Percentiles rank a stretch among this genome's conserved stretches.
Evolutionary conservation across 2,888 invertebrate genomes (phyloP).

Genomic region (Arctia plantaginis): DNA sequence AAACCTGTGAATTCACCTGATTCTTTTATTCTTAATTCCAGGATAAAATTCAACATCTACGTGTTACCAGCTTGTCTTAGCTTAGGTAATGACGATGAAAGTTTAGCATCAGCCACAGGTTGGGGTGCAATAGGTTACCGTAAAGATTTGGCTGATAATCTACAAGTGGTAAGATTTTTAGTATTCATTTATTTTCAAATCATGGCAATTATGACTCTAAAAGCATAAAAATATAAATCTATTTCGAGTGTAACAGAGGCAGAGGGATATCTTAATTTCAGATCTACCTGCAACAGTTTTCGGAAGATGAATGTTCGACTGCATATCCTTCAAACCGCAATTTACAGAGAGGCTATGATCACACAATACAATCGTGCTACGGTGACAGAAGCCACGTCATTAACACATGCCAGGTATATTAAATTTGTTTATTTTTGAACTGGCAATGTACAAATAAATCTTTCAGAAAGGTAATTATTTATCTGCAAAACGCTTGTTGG

Average conservation of each 20-base stretch:
- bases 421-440: too few relatives aligned
- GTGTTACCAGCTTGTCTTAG: conserved; percentile 57
- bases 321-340: conserved; percentile 40
- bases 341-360: conserved; percentile 50
- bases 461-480: too few relatives aligned
- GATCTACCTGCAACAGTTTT: conserved; percentile 56
- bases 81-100: conserved; percentile 20
- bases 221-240: too few relatives aligned
- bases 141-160: conserved; percentile 44
- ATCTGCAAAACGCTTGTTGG: too few relatives aligned
- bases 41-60: conserved; percentile 27
- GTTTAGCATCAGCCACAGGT: conserved; percentile 52
- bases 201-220: too few relatives aligned
- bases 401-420: conserved; percentile 60
- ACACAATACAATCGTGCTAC: conserved; percentile 57
- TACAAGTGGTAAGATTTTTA: conserved; percentile 39
- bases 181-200: neutral
- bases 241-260: too few relatives aligned
- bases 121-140: conserved; percentile 58
- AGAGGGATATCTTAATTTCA: conserved; percentile 16
- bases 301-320: conserved; percentile 38
- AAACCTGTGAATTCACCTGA: too few relatives aligned
- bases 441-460: too few relatives aligned
- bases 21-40: conserved; percentile 12
- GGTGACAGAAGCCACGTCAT: conserved; percentile 50